Conservation (phyloP, 2,113 vertebrate genomes). For the human (Homo sapiens) region GRCh38 chr7:36881001-36881500, state of each 20-base stretch:
- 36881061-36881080: fast-evolving
- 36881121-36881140: background rate
- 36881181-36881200: background rate
- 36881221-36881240: background rate
- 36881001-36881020: background rate
- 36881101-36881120: background rate
- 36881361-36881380: background rate
- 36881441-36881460: constrained; percentile 60
- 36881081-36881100: background rate
- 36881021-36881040: background rate
- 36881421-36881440: background rate
- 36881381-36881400: constrained; percentile 50
- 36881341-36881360: background rate
- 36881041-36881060: background rate
- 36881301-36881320: fast-evolving
- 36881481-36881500: constrained; percentile 13
- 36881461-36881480: constrained; percentile 54
- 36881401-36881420: constrained; percentile 50
- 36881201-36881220: background rate
- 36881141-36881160: background rate
- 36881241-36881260: background rate
- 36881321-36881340: background rate
- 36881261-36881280: background rate
- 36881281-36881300: background rate
- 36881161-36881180: background rate